Conservation (phyloP, 2,888 invertebrate genomes). For the Arctia plantaginis region DNA sequence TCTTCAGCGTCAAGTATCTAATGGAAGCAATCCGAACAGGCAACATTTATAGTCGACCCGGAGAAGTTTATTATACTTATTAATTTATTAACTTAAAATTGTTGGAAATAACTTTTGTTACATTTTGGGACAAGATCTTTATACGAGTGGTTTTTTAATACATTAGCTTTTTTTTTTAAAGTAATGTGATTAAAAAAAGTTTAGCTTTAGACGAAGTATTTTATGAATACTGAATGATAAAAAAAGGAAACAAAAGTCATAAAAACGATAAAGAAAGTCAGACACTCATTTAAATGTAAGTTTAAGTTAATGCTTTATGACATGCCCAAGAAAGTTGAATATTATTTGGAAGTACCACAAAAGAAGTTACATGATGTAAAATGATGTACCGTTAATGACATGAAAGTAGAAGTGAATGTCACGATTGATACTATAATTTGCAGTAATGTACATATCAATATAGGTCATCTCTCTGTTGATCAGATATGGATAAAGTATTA, state of each 20-base stretch:
- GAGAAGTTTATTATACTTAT: conserved; percentile 72
- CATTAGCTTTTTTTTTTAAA: background rate
- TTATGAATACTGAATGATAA: too few species aligned
- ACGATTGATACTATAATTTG: conserved; percentile 26
- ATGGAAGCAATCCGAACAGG: conserved; percentile 81
- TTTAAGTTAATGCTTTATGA: conserved; percentile 16
- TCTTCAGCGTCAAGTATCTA: conserved; percentile 81
- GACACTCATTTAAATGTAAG: conserved; percentile 19
- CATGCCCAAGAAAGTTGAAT: conserved; percentile 5
- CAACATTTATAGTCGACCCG: conserved; percentile 78
- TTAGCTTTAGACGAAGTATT: background rate
- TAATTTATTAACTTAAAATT: conserved; percentile 50
- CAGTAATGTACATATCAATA: conserved; percentile 35
- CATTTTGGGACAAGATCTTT: background rate
- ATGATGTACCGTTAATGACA: conserved; percentile 35
- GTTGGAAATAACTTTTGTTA: background rate
- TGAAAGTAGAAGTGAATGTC: conserved; percentile 33
- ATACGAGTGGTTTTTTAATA: background rate
- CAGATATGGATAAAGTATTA: conserved; percentile 16
- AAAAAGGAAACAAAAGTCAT: background rate
- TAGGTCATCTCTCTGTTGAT: conserved; percentile 29
- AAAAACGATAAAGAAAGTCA: background rate
- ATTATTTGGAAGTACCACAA: background rate
- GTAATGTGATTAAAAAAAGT: background rate
- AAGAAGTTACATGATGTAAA: conserved; percentile 26